Base-by-base conservation (phyloP, 2,888 invertebrate genomes). In the Autographa pulchrina region DNA sequence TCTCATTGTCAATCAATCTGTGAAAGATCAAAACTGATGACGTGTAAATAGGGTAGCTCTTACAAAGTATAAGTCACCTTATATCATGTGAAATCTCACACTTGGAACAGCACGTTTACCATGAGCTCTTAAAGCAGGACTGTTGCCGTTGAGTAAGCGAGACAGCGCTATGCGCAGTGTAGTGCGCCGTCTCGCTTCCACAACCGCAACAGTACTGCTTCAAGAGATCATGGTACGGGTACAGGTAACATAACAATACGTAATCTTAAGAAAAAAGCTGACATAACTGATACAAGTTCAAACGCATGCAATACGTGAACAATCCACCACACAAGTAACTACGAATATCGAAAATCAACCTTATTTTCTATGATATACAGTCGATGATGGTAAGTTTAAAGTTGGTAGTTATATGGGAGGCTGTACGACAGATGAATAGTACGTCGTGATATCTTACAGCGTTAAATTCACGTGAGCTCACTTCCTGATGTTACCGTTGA, bases 381-480 rank as follows among this genome's bases (percentile, higher is more conserved):
- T n/a, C 14, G 43, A 43, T 14, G 43, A 43, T n/a, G 16, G 16
- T 48, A 48, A n/a, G 7, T 1, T n/a, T 5, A n/a, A n/a, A n/a
- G 7, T n/a, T 6, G 48, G 5, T n/a, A 43, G 6, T 48, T 48
- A 48, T 48, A n/a, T n/a, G 48, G 48, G 1, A n/a, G 48, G 48
- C n/a, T 48, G n/a, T 48, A 88, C 86, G 83, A 87, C 82, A 85
- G 85, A 43, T 89, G 86, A 89, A 88, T 88, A 75, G 80, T 77
- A 74, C 83, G 79, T 86, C 86, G 86, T 90, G 88, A 88, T 86
- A 81, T 81, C 81, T 82, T 79, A 80, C 80, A 83, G 90, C 88
- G 90, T 91, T 90, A 88, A 89, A 88, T 85, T 88, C 85, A 85
- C 87, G 86, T 86, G 86, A 85, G 81, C 81, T 85, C 78, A 80